Evolutionary conservation across 2,888 invertebrate genomes (phyloP).

Genomic region (Clepsis dumicolana): DNA sequence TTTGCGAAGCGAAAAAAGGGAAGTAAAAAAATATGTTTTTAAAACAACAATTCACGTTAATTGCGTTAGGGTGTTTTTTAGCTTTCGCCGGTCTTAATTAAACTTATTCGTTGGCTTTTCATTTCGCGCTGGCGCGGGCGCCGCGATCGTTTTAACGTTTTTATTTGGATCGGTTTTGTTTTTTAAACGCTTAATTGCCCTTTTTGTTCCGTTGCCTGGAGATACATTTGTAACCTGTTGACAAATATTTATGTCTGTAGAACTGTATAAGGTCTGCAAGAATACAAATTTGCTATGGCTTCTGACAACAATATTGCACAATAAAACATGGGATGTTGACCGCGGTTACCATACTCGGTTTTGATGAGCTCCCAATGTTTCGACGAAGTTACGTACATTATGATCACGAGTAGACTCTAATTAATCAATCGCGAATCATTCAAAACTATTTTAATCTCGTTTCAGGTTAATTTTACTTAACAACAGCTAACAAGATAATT

Average conservation of each 20-base stretch:
- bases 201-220: background rate
- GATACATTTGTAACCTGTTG: background rate
- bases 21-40: slow-evolving; percentile 23
- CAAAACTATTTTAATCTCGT: too few species aligned
- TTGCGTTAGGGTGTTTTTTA: slow-evolving; percentile 21
- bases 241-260: background rate
- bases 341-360: too few species aligned
- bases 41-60: slow-evolving; percentile 30
- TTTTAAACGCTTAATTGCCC: slow-evolving; percentile 11
- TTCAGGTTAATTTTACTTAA: too few species aligned
- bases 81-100: slow-evolving; percentile 19
- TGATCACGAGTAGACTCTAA: too few species aligned
- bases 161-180: slow-evolving; percentile 6
- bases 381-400: too few species aligned
- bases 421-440: too few species aligned
- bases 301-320: too few species aligned
- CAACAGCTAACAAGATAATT: too few species aligned
- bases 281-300: too few species aligned
- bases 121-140: background rate
- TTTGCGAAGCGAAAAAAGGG: slow-evolving; percentile 27
- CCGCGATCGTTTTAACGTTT: background rate
- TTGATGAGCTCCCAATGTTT: too few species aligned
- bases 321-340: too few species aligned
- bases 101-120: slow-evolving; percentile 17
- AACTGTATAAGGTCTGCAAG: too few species aligned